phyloP scores from a whole-genome alignment of 2,888 invertebrate genomes.

The Sericinus montela region DNA sequence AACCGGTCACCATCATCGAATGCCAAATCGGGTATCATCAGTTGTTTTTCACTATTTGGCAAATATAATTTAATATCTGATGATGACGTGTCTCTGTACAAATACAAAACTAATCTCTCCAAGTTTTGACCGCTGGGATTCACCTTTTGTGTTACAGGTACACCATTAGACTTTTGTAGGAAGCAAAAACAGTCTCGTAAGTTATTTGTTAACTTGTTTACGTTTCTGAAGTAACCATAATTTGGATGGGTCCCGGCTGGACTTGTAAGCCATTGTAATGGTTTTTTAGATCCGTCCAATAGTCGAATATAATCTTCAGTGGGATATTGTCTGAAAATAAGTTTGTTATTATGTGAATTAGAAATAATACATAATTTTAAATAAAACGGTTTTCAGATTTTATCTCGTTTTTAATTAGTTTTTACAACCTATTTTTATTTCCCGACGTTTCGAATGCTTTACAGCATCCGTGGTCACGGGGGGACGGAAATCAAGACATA shows the following conservation, averaged over 20 bases:
- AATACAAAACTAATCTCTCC: constrained; percentile 47
- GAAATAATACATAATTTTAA: background rate
- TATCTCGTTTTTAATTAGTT: no score
- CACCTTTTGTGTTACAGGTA: constrained; percentile 30
- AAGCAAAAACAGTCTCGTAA: constrained; percentile 35
- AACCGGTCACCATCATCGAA: constrained; percentile 32
- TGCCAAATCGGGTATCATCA: constrained; percentile 43
- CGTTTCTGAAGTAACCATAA: background rate
- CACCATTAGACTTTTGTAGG: constrained; percentile 15
- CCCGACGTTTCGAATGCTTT: no score
- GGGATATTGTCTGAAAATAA: background rate
- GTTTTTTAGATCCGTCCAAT: background rate
- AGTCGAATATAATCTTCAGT: background rate
- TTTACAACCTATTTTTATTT: no score
- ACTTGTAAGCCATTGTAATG: background rate
- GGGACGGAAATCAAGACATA: no score
- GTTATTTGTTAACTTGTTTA: background rate
- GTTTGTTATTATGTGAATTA: background rate
- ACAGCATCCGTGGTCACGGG: no score
- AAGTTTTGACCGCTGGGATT: constrained; percentile 23
- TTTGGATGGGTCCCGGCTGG: background rate
- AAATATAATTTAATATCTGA: constrained; percentile 36
- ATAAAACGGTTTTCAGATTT: no score
- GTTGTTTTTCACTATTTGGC: constrained; percentile 45
- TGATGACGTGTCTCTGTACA: constrained; percentile 37